These are phyloP conservation scores for Drymonia ruficornis DNA, from an alignment of 2,888 invertebrate genomes.

Conservation along the genomic window DNA sequence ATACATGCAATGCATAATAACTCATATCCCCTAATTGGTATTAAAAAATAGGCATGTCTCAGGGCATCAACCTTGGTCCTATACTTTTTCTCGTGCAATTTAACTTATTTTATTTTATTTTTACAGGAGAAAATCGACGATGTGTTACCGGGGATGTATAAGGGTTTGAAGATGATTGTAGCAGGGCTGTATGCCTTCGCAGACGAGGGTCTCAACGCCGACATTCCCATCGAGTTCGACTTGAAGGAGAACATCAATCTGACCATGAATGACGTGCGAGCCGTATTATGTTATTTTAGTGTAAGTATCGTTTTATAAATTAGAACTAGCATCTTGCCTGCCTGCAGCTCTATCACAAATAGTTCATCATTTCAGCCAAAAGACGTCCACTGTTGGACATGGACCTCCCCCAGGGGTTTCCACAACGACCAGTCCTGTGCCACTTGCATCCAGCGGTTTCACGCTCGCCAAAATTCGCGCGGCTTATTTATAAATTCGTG, in stretches of 20 bases:
- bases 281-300: slow-evolving; percentile 88
- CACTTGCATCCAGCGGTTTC: too few species aligned
- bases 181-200: slow-evolving; percentile 89
- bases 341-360: too few species aligned
- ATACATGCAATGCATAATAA: background rate
- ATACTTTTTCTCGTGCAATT: slow-evolving; percentile 4
- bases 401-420: too few species aligned
- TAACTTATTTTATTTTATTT: slow-evolving; percentile 21
- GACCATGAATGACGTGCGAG: slow-evolving; percentile 85
- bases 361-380: too few species aligned
- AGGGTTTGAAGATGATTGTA: slow-evolving; percentile 88
- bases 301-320: slow-evolving; percentile 59
- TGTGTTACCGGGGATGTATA: slow-evolving; percentile 85
- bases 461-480: too few species aligned
- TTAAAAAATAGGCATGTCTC: slow-evolving; percentile 2
- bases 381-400: too few species aligned
- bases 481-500: too few species aligned
- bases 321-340: background rate
- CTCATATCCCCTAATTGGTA: background rate
- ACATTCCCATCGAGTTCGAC: slow-evolving; percentile 51
- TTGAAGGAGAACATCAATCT: slow-evolving; percentile 80
- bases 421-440: too few species aligned
- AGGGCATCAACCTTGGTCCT: background rate
- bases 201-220: slow-evolving; percentile 78
- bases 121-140: slow-evolving; percentile 63